Evolutionary conservation across 35 echinoderm and acorn worm genomes (phyloP).

Genomic region (Eucidaris tribuloides): DNA sequence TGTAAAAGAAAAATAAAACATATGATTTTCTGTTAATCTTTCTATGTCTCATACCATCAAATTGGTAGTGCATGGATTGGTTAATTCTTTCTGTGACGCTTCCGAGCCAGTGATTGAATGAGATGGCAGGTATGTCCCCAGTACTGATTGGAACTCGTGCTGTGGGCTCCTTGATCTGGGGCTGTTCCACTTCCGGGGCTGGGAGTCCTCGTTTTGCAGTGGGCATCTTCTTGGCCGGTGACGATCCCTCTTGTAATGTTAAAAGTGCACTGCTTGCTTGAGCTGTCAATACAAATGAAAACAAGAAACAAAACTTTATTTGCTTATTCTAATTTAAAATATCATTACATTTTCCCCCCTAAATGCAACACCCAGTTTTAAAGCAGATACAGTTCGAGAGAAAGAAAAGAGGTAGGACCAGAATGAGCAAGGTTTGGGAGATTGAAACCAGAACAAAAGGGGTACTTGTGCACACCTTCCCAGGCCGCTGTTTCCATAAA

Average conservation of each 20-base stretch:
- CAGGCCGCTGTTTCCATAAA: too few relatives aligned
- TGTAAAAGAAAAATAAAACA: too few relatives aligned
- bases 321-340: too few relatives aligned
- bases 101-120: conserved; percentile 80
- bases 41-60: conserved; percentile 70
- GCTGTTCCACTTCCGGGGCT: neutral
- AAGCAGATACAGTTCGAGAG: too few relatives aligned
- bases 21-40: neutral
- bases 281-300: conserved; percentile 54
- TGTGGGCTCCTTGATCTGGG: neutral
- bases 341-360: too few relatives aligned
- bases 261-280: conserved; percentile 98
- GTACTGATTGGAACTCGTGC: too few relatives aligned
- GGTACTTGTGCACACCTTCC: too few relatives aligned
- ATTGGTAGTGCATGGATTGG: conserved; percentile 99
- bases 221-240: conserved; percentile 60
- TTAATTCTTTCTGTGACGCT: conserved; percentile 98
- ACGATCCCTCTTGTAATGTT: conserved; percentile 89
- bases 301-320: too few relatives aligned
- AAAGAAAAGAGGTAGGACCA: too few relatives aligned
- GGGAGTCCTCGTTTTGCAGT: neutral
- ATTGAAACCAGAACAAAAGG: too few relatives aligned
- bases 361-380: too few relatives aligned
- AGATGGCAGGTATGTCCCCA: conserved; percentile 35
- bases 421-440: too few relatives aligned